Evolutionary conservation across 1,140 invertebrate species (phyloP), one percentile per base, ranked within the genome.

Genomic region (Platorchestia sp.): DNA sequence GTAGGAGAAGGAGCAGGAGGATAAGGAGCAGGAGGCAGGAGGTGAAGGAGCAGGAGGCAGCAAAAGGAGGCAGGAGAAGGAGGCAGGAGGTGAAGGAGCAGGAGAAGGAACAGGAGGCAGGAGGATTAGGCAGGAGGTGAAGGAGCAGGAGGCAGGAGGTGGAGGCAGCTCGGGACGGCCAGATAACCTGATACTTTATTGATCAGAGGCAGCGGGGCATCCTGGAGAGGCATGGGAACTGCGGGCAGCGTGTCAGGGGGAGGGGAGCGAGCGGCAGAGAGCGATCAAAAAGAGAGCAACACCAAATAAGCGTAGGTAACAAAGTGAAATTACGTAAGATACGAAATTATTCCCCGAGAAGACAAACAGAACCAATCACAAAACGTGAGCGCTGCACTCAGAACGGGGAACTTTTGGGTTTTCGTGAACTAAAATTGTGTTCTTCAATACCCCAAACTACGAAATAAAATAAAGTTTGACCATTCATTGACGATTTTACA

Each of bases 221-320:
- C 91, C 91, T 93, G 45, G 91, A 44, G 91, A 93, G 91, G 91
- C 91, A 93, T 93, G 91, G 91, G 91, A 93, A 93, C 91, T 47
- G 36, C 43, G 87, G 87, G 87, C 87, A 89, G 41, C 87, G 10
- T 10, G 7, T 41, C 36, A 6, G 87, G 44, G 45, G 91, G 19
- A 40, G 91, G 36, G 45, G 91, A 41, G 91, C 1, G 45, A 40
- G 6, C 43, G 40, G 36, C 7, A 40, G n/a, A 45, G 91, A 93
- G 91, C 16, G 91, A 0, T 27, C 59, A 75, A 75, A 75, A 75
- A 75, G 59, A 75, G 59, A 75, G 36, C 10, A 75, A 75, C 14
- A 75, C 59, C 27, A 75, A 75, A 75, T 75, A 75, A 75, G 14
- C 36, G 10, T 36, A 27, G 3, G 59, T 27, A 75, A 36, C 59